Percentiles rank a stretch among this genome's conserved stretches.
phyloP scores from a whole-genome alignment of 2,888 invertebrate species.

The Lycaena phlaeas region DNA sequence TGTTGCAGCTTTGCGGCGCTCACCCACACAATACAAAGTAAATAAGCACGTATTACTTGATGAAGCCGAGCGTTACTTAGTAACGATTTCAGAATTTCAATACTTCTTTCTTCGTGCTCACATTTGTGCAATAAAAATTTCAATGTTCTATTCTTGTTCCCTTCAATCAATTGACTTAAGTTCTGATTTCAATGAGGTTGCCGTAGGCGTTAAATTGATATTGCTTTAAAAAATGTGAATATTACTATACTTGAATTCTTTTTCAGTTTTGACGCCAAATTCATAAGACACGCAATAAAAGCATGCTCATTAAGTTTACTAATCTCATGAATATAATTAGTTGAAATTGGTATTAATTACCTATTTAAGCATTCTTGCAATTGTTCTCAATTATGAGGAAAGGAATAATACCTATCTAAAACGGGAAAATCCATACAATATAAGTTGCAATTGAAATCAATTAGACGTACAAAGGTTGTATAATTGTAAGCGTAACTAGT shows the following conservation, averaged over 20 bases:
- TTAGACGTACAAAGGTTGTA: constrained; percentile 5
- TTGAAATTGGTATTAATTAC: neutral
- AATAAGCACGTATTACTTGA: neutral
- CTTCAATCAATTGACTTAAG: too few relatives aligned
- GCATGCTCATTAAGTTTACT: too few relatives aligned
- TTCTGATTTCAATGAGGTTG: too few relatives aligned
- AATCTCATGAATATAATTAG: too few relatives aligned
- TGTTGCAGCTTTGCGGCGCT: too few relatives aligned
- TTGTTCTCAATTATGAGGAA: constrained; percentile 1
- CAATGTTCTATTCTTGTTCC: neutral
- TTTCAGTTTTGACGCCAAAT: too few relatives aligned
- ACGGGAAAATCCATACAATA: constrained; percentile 3
- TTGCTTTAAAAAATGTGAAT: too few relatives aligned
- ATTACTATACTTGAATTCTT: too few relatives aligned
- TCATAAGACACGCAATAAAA: too few relatives aligned
- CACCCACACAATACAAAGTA: too few relatives aligned
- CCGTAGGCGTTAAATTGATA: too few relatives aligned
- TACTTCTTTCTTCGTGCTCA: constrained; percentile 25
- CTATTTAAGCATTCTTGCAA: constrained; percentile 1
- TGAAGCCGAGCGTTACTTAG: constrained; percentile 45
- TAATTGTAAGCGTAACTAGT: neutral
- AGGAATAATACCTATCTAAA: neutral
- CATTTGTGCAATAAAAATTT: neutral
- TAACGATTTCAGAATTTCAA: constrained; percentile 62
- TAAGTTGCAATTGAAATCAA: constrained; percentile 1